Conservation (phyloP, 2,113 vertebrate species). For the Dunckerocampus dactyliophorus region DNA sequence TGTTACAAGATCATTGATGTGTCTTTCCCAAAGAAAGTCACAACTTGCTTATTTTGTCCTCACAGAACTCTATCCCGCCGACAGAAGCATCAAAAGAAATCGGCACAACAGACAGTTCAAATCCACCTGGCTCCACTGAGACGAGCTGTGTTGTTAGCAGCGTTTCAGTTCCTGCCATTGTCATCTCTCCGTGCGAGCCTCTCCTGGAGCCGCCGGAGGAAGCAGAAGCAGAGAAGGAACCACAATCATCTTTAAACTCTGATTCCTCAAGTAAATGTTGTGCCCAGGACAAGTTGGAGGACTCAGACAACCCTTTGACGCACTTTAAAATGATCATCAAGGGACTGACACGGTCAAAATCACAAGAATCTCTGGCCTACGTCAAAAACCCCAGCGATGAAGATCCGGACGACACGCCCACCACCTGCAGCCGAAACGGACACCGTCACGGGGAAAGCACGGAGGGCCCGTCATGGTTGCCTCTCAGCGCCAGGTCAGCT, state of each 20-base stretch:
- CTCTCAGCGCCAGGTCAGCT: constrained; percentile 14
- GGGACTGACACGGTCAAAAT: constrained; percentile 43
- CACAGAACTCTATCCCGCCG: constrained; percentile 42
- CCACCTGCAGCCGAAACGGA: constrained; percentile 13
- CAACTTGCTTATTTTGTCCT: constrained; percentile 22
- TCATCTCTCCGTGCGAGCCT: constrained; percentile 39
- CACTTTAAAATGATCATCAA: constrained; percentile 52
- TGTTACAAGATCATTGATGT: no score
- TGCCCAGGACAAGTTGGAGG: constrained; percentile 35
- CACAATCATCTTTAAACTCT: neutral
- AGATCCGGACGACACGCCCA: constrained; percentile 1
- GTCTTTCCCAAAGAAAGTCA: no score
- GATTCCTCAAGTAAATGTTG: constrained; percentile 10
- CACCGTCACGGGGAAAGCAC: constrained; percentile 5
- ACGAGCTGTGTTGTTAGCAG: neutral
- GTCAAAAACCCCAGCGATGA: constrained; percentile 24
- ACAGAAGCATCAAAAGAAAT: constrained; percentile 39
- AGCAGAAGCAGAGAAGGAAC: constrained; percentile 6
- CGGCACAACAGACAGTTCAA: constrained; percentile 6
- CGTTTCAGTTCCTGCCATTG: constrained; percentile 33
- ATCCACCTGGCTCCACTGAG: constrained; percentile 15
- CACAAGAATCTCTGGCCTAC: constrained; percentile 54
- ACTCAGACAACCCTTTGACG: constrained; percentile 47
- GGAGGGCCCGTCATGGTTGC: constrained; percentile 17
- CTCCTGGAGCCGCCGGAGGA: constrained; percentile 14